Conservation (phyloP, 2,797 vertebrate species). For the Sebastes ruberrimus region DNA sequence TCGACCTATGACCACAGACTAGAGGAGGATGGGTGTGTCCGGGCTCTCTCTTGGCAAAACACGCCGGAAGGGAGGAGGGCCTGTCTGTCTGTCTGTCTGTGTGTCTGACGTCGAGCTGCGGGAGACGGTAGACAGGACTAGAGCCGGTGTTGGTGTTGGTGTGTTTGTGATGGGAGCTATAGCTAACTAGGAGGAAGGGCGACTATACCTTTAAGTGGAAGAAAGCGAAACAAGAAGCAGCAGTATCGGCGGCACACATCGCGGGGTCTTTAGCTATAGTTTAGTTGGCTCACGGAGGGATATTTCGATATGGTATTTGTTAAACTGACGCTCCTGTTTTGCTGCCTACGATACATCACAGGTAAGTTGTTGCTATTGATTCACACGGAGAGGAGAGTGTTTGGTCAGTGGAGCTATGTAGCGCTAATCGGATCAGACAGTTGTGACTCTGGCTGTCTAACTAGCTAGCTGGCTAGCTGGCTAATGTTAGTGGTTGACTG, state of each 20-base stretch:
- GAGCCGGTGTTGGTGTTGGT: conserved; percentile 29
- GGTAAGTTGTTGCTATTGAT: conserved; percentile 69
- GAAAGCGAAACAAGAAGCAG: conserved; percentile 54
- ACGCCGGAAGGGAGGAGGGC: conserved; percentile 57
- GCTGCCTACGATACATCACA: conserved; percentile 66
- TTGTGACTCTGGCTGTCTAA: conserved; percentile 31
- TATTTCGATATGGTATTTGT: conserved; percentile 74
- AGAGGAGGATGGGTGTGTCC: conserved; percentile 45
- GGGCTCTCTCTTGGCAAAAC: not conserved
- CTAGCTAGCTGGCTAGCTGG: conserved; percentile 45
- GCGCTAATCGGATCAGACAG: conserved; percentile 64
- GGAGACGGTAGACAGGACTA: conserved; percentile 1
- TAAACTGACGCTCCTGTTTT: conserved; percentile 67
- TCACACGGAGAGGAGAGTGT: conserved; percentile 46
- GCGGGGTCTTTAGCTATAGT: conserved; percentile 20
- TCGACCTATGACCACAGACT: not conserved
- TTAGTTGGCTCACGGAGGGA: conserved; percentile 26
- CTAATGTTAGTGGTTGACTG: conserved; percentile 30
- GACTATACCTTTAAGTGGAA: conserved; percentile 72
- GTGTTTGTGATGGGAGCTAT: conserved; percentile 32
- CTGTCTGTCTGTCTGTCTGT: conserved; percentile 2
- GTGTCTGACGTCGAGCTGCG: conserved; percentile 49
- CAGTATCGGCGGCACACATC: conserved; percentile 3
- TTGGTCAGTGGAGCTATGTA: conserved; percentile 20
- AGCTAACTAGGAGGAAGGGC: conserved; percentile 56